Percentiles rank a stretch among this genome's conserved stretches.
phyloP scores from a whole-genome alignment of 37 sponge, comb jelly and placozoan genomes.

The Spongilla lacustris region DNA sequence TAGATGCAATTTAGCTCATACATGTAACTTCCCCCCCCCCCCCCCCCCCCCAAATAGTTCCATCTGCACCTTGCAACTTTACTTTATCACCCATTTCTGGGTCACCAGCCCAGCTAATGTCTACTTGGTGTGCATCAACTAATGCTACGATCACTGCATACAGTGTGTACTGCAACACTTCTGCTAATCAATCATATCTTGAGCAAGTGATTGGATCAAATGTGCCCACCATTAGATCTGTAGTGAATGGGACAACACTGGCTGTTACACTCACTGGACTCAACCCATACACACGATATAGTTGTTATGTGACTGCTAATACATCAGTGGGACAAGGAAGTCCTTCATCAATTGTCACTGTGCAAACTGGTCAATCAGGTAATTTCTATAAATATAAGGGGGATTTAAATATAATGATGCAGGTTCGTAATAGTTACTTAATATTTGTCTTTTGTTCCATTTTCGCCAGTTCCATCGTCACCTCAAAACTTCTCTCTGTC shows the following conservation, averaged over 20 bases:
- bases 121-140: conserved; percentile 19
- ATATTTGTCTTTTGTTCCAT: neutral
- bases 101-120: neutral
- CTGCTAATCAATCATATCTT: conserved; percentile 6
- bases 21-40: too few species aligned
- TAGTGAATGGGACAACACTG: neutral
- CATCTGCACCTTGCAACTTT: conserved; percentile 21
- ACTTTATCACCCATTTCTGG: neutral
- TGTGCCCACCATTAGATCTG: neutral
- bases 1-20: too few species aligned
- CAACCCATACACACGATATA: neutral
- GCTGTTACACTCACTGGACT: neutral
- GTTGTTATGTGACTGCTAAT: neutral
- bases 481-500: conserved; percentile 18
- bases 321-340: neutral
- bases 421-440: neutral
- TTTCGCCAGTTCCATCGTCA: conserved; percentile 25
- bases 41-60: conserved; percentile 1
- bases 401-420: neutral
- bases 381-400: neutral
- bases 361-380: neutral
- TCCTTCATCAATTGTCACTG: neutral
- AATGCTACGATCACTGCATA: conserved; percentile 36
- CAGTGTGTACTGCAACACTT: conserved; percentile 18
- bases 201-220: neutral